Base-by-base conservation (phyloP, 2,888 invertebrate genomes). In the Allygus modestus region DNA sequence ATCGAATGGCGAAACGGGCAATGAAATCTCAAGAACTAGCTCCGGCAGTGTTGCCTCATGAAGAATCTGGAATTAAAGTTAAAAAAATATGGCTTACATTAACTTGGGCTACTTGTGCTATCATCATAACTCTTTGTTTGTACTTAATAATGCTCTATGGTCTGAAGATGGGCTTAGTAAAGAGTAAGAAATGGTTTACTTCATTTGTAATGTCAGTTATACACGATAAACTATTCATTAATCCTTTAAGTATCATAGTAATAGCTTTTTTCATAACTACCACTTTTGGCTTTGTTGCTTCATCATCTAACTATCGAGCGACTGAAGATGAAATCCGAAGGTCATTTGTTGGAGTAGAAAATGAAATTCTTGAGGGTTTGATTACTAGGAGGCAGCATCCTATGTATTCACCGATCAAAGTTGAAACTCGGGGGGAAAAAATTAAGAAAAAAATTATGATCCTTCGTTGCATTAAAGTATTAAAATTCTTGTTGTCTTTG, bases 81-180 rank as follows among this genome's bases (percentile, higher is more conserved):
- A 54, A 15, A 4, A 54, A 23, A 54, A 7, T 1, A 1, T 54
- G 20, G 54, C 23, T 54, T 20, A 54, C 5, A 7, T 28, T 65
- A 0, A 65, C 65, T 28, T 65, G 65, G 65, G 9, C 65, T 65
- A 31, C 15, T 15, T 65, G 65, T 65, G 65, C 28, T 9, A 17
- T 17, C 31, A 65, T 65, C 12, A 31, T 65, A 2, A 65, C 28
- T 65, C 15, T 65, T 28, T 65, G 65, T 28, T 0, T 15, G 0
- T 65, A 65, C 31, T 20, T 65, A 15, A 65, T 65, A 65, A 65
- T 31, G 31, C 65, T 65, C 1, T 65, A 65, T 28, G 65, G 65
- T 2, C 65, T 65, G 15, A 65, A 65, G 17, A 65, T 65, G 65
- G 65, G 65, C 26, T 65, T 65, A 12, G 31, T 28, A 28, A 65